A percentile compares a stretch with the other conserved stretches of the same genome.
Conservation (phyloP, 2,113 vertebrate genomes). For the Forbesichthys agassizii region DNA sequence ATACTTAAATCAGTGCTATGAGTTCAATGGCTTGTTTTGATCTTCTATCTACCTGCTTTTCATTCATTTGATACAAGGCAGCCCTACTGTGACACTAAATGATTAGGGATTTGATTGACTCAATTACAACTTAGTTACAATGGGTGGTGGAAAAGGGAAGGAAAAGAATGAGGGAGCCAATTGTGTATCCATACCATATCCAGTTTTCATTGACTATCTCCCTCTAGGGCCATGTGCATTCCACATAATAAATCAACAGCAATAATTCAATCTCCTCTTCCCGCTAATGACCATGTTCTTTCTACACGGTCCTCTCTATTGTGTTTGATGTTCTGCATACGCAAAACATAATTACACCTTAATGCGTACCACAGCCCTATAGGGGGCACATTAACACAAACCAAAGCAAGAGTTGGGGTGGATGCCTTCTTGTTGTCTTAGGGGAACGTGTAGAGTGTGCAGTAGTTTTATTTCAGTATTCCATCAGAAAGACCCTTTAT, state of each 20-base stretch:
- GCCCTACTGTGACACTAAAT: too few relatives aligned
- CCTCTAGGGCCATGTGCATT: slow-evolving; percentile 46
- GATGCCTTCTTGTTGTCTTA: too few relatives aligned
- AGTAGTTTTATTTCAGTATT: too few relatives aligned
- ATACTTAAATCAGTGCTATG: too few relatives aligned
- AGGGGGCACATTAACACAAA: slow-evolving; percentile 21
- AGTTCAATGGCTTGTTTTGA: too few relatives aligned
- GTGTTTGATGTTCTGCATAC: slow-evolving; percentile 46
- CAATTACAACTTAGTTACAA: slow-evolving; percentile 10
- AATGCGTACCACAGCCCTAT: slow-evolving; percentile 44
- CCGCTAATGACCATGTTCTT: slow-evolving; percentile 48
- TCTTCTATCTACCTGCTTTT: too few relatives aligned
- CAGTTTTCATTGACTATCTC: slow-evolving; percentile 53
- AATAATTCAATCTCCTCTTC: slow-evolving; percentile 64
- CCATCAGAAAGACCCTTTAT: too few relatives aligned
- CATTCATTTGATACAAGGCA: too few relatives aligned
- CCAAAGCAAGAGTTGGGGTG: neutral
- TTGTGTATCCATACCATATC: slow-evolving; percentile 44
- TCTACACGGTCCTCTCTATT: slow-evolving; percentile 19
- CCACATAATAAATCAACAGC: slow-evolving; percentile 71
- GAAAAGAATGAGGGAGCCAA: slow-evolving; percentile 17
- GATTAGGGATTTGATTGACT: neutral
- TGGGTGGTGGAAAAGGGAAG: neutral
- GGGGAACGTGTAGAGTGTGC: too few relatives aligned
- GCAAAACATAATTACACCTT: slow-evolving; percentile 41